phyloP scores from a whole-genome alignment of 2,113 vertebrate species.

The Sitta europaea region DNA sequence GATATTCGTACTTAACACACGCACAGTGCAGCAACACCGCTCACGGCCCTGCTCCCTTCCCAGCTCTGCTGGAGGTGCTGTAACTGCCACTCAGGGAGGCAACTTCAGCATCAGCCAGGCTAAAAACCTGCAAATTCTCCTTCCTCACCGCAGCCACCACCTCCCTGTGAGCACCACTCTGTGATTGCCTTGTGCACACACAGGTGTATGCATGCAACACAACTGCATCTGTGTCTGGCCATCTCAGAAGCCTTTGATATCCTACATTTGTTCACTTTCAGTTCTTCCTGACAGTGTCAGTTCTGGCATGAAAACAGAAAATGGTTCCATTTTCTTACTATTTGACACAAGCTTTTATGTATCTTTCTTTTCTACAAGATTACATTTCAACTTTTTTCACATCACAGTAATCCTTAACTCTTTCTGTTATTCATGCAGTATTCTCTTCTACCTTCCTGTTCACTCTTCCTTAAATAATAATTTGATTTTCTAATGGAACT shows the following conservation, averaged over 20 bases:
- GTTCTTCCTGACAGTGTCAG: not conserved
- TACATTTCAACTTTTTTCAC: not conserved
- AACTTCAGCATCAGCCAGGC: not conserved
- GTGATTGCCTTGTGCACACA: not conserved
- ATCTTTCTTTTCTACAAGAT: not conserved
- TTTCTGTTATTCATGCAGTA: not conserved
- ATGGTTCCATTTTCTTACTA: not conserved
- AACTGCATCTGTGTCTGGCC: not conserved
- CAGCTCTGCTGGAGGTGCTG: not conserved
- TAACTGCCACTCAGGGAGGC: not conserved
- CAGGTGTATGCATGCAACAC: fast-evolving
- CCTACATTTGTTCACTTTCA: not conserved
- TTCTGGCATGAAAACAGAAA: not conserved
- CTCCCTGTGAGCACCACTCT: not conserved
- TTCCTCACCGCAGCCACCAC: not conserved
- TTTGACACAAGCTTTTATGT: not conserved
- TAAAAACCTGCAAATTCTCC: not conserved
- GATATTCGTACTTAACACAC: not conserved
- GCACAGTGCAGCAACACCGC: not conserved
- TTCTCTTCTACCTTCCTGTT: not conserved
- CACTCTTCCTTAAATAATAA: not conserved
- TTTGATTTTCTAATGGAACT: not conserved
- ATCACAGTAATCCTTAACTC: not conserved
- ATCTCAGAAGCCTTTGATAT: not conserved
- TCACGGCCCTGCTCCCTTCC: not conserved